Conservation (phyloP, 2,888 invertebrate species). For the Erebia ligea region DNA sequence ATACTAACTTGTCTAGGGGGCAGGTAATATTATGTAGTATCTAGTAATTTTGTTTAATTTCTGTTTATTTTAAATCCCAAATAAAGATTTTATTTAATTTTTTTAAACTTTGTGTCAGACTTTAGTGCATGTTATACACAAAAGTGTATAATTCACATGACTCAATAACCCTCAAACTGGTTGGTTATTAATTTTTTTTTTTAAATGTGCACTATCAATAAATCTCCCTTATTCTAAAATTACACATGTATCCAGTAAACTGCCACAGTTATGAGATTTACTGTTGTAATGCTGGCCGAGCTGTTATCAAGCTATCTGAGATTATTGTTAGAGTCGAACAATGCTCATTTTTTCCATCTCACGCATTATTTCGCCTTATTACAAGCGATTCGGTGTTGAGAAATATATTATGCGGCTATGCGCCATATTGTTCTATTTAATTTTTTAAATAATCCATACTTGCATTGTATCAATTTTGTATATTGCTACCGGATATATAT, state of each 20-base stretch:
- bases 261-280: constrained; percentile 48
- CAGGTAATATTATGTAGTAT: no score
- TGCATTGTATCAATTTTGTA: neutral
- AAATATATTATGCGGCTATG: constrained; percentile 37
- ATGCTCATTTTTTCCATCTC: constrained; percentile 62
- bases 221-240: constrained; percentile 36
- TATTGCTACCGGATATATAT: no score
- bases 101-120: no score
- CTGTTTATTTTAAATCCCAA: no score
- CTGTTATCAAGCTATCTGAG: constrained; percentile 59
- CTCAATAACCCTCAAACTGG: constrained; percentile 14
- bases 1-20: no score
- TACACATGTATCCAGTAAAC: constrained; percentile 37
- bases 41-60: no score
- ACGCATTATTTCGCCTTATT: constrained; percentile 57
- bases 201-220: constrained; percentile 16
- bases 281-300: constrained; percentile 42
- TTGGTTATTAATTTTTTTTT: constrained; percentile 14
- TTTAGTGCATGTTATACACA: no score
- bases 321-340: constrained; percentile 65
- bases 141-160: constrained; percentile 28
- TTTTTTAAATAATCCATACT: constrained; percentile 9
- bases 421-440: constrained; percentile 41
- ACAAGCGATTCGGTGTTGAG: constrained; percentile 46
- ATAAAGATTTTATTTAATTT: no score